Conservation (phyloP, 2,797 vertebrate species). For the Aselliscus stoliczkanus region DNA sequence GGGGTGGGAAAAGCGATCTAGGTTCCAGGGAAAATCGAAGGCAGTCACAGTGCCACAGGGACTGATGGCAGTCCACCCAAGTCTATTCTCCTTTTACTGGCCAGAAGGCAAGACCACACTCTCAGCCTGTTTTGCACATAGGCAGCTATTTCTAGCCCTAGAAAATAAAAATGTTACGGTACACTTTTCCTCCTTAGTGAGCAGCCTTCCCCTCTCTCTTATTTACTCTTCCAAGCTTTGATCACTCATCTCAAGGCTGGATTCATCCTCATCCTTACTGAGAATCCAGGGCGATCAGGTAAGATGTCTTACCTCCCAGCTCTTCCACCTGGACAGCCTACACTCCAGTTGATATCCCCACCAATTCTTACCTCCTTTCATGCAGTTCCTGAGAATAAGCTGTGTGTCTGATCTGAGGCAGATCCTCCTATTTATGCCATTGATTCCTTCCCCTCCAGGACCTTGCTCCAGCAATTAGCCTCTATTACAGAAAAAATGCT, state of each 20-base stretch:
- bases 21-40: not conserved
- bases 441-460: not conserved
- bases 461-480: not conserved
- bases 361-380: not conserved
- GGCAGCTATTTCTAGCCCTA: not conserved
- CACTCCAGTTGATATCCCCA: not conserved
- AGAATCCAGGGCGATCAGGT: not conserved
- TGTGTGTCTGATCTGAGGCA: not conserved
- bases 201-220: not conserved
- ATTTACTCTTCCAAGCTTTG: not conserved
- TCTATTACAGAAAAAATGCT: not conserved
- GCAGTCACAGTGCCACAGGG: not conserved
- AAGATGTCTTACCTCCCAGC: not conserved
- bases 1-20: not conserved
- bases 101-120: not conserved
- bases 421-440: not conserved
- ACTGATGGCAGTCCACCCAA: not conserved
- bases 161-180: not conserved
- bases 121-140: not conserved
- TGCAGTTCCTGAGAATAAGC: not conserved
- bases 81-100: not conserved
- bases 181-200: not conserved
- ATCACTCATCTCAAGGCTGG: not conserved
- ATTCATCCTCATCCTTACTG: not conserved
- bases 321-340: not conserved